These are phyloP conservation scores for Cecropterus lyciades DNA, from an alignment of 1,140 invertebrate genomes.

Conservation along the genomic window DNA sequence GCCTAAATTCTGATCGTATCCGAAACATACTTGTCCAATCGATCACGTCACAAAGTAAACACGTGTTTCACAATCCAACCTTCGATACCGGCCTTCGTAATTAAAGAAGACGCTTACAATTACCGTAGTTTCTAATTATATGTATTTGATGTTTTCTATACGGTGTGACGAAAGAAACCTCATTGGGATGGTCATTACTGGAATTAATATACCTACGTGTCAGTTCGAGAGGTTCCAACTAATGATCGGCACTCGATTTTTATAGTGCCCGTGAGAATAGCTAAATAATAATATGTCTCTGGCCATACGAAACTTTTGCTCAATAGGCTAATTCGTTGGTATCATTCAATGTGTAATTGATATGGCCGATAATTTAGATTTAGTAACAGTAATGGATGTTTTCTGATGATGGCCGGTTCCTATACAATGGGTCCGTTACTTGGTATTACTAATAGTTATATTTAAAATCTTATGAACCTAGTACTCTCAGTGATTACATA, in stretches of 20 bases:
- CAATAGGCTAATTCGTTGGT: conserved; percentile 46
- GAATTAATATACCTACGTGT: conserved; percentile 83
- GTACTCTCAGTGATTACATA: no score
- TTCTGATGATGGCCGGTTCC: not conserved
- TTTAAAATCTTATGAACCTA: no score
- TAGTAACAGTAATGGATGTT: conserved; percentile 13
- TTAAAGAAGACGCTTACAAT: conserved; percentile 79
- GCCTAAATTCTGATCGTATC: not conserved
- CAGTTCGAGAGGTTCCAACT: conserved; percentile 71
- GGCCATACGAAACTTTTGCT: conserved; percentile 52
- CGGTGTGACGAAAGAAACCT: conserved; percentile 78
- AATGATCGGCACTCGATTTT: conserved; percentile 75
- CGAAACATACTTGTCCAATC: conserved; percentile 34
- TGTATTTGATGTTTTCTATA: conserved; percentile 82
- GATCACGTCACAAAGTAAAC: conserved; percentile 51
- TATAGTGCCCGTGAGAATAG: conserved; percentile 77
- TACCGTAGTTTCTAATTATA: conserved; percentile 82
- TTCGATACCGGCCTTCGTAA: conserved; percentile 72
- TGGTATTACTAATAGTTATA: not conserved
- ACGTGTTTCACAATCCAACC: conserved; percentile 62
- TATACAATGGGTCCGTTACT: conserved; percentile 6
- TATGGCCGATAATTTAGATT: conserved; percentile 28
- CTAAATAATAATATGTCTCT: conserved; percentile 75
- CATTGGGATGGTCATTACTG: conserved; percentile 76
- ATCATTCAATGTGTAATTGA: conserved; percentile 35